Conservation (phyloP, 2,888 invertebrate genomes). For the Drosophila stalkeri region DNA sequence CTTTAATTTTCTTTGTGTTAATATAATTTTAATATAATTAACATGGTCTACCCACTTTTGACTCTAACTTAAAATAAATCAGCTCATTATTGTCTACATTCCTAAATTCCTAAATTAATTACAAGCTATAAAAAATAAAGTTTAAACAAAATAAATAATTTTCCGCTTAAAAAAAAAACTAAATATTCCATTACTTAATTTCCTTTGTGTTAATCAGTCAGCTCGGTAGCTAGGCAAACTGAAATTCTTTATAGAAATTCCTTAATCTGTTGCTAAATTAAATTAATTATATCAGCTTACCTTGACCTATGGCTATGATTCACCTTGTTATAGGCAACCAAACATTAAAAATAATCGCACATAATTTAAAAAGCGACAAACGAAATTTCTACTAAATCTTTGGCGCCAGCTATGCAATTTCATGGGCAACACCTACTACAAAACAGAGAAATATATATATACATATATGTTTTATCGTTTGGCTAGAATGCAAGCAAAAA, state of each 20-base stretch:
- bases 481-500: constrained; percentile 22
- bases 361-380: constrained; percentile 24
- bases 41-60: too few relatives aligned
- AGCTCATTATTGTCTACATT: too few relatives aligned
- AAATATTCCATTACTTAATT: too few relatives aligned
- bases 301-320: constrained; percentile 5
- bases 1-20: too few relatives aligned
- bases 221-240: neutral
- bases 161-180: neutral
- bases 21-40: too few relatives aligned
- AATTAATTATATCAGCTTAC: neutral
- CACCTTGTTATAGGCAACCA: constrained; percentile 1
- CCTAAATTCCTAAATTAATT: too few relatives aligned
- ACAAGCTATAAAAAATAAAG: too few relatives aligned
- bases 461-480: constrained; percentile 28
- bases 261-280: neutral
- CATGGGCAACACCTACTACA: constrained; percentile 28
- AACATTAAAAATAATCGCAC: constrained; percentile 8
- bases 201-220: neutral
- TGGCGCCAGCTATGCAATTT: constrained; percentile 24
- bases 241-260: neutral
- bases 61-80: too few relatives aligned
- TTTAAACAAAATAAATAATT: neutral
- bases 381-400: constrained; percentile 12
- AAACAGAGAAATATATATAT: neutral